Evolutionary conservation across 2,113 vertebrate genomes (phyloP), one percentile per base, ranked within the genome.

Genomic region (Neomonachus schauinslandi): DNA sequence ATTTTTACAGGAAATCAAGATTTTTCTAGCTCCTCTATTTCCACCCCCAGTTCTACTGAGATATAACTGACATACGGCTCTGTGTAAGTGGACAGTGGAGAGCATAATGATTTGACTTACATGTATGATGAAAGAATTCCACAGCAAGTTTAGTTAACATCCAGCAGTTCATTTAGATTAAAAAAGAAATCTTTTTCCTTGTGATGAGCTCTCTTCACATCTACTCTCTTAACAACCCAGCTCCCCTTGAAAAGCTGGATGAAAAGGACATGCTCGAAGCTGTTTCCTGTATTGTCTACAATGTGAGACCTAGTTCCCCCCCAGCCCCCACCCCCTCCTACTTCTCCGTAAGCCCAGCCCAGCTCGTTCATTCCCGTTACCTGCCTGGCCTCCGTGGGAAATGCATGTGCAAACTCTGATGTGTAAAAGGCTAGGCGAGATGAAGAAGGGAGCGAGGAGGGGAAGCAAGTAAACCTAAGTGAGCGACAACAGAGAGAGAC

Each of bases 291-390:
- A 46, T 8, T 46, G 46, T 8, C 46, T 46, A 46, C 46, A 46
- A 46, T 1, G 9, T 3, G 53, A n/a, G 39, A 26, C 18, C 59
- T 1, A 19, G 18, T 22, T 67, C 8, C 8, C n/a, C n/a, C n/a
- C 26, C 19, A 0, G 49, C 26, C 22, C 28, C 63, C 11, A 21
- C 57, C 7, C 36, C n/a, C 7, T 5, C 71, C 69, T 2, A 5
- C 26, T 39, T 88, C 9, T 36, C 67, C 28, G 2, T 33, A 79
- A 80, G 46, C 4, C 90, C 33, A 7, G 7, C 5, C 53, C 7
- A 7, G 59, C 9, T 42, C 24, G 39, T 18, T 81, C 28, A 18
- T 26, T 18, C 63, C 49, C 8, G 3, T 13, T 55, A 39, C 67
- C 46, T 79, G 36, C 39, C 31, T 0, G 51, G 79, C 53, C 53